Conservation (phyloP, 64 coral and sea anemone species). For the Montipora efflorescens region DNA sequence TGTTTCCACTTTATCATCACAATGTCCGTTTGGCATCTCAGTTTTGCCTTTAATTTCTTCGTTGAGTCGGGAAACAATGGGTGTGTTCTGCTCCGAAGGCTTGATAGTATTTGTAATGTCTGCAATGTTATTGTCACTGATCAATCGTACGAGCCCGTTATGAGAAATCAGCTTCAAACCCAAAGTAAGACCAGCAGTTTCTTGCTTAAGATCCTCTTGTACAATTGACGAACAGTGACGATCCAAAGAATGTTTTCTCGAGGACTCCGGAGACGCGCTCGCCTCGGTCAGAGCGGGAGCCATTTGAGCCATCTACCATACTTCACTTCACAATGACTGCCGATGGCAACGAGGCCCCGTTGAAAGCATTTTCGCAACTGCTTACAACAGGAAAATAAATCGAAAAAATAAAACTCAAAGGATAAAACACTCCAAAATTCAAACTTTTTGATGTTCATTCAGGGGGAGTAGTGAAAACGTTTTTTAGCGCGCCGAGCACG, state of each 20-base stretch:
- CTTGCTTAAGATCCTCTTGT: conserved; percentile 88
- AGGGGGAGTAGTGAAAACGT: conserved; percentile 81
- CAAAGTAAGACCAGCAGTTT: conserved; percentile 63
- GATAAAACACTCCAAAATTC: conserved; percentile 48
- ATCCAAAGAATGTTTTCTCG: conserved; percentile 97
- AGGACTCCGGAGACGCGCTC: conserved; percentile 97
- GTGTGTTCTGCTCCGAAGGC: conserved; percentile 90
- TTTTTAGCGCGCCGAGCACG: conserved; percentile 92
- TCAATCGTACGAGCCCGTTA: conserved; percentile 96
- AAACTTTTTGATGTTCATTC: conserved; percentile 71
- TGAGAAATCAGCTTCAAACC: conserved; percentile 92
- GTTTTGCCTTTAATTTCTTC: conserved; percentile 83
- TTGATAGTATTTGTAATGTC: conserved; percentile 97
- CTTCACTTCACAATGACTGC: conserved; percentile 94
- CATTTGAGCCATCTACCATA: conserved; percentile 99
- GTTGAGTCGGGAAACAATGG: conserved; percentile 93
- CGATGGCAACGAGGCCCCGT: conserved; percentile 90
- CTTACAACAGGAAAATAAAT: conserved; percentile 37
- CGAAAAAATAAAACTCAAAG: conserved; percentile 29
- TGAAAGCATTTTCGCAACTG: conserved; percentile 95
- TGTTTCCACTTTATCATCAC: conserved; percentile 71
- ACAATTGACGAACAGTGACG: conserved; percentile 90
- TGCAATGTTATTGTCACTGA: conserved; percentile 98
- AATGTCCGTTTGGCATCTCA: conserved; percentile 97
- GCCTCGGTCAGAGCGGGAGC: conserved; percentile 99